A percentile compares a stretch with the other conserved stretches of the same genome.
These are phyloP conservation scores for Drosophila ezoana DNA, from an alignment of 2,888 invertebrate species.

Conservation along the genomic window DNA sequence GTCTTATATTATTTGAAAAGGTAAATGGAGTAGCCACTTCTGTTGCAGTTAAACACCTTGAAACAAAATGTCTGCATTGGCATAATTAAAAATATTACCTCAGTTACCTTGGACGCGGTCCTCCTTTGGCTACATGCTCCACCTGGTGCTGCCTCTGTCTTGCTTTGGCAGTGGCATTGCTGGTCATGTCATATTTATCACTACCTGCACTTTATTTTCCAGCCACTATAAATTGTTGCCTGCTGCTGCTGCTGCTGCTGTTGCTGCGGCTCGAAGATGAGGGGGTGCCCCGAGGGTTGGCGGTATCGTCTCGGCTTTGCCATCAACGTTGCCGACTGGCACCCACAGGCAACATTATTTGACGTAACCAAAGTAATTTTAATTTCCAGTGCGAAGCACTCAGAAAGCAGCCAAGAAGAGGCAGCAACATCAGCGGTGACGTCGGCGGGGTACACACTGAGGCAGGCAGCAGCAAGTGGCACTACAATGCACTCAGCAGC, in stretches of 20 bases:
- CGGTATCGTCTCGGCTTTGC: conserved; percentile 22
- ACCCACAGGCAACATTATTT: conserved; percentile 76
- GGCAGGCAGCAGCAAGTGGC: conserved; percentile 59
- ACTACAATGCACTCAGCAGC: conserved; percentile 69
- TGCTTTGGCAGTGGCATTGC: conserved; percentile 43
- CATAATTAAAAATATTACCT: conserved; percentile 59
- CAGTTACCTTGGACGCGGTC: conserved; percentile 25
- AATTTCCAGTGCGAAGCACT: conserved; percentile 70
- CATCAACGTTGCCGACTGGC: conserved; percentile 54
- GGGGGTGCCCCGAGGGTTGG: conserved; percentile 2
- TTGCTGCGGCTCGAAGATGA: conserved; percentile 36
- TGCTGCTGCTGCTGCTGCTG: conserved; percentile 23
- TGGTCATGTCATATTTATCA: conserved; percentile 76
- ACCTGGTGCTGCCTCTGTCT: not conserved
- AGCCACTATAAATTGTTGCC: conserved; percentile 74
- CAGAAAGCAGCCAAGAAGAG: conserved; percentile 32
- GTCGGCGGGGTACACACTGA: conserved; percentile 3
- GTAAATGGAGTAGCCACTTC: conserved; percentile 10
- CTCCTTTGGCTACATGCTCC: not conserved
- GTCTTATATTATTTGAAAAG: not conserved
- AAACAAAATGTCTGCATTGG: conserved; percentile 43
- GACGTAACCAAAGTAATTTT: conserved; percentile 78
- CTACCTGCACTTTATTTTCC: conserved; percentile 66
- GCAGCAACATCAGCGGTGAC: not conserved
- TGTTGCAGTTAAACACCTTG: conserved; percentile 30